A percentile compares a stretch with the other conserved stretches of the same genome.
These are phyloP conservation scores for Poeciliopsis turneri DNA, from an alignment of 2,797 vertebrate species.

Conservation along the genomic window DNA sequence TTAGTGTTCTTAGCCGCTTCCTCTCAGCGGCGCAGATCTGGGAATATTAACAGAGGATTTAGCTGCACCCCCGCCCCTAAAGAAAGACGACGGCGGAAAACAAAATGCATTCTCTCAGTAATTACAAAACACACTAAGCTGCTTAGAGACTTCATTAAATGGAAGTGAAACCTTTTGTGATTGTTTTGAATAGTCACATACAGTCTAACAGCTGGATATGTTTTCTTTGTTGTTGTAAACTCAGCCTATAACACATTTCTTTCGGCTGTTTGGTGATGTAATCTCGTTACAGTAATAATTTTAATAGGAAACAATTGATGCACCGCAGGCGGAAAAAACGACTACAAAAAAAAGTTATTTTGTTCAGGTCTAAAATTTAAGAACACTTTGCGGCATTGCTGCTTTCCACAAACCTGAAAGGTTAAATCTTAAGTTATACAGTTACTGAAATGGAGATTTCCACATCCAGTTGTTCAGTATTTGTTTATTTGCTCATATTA, in stretches of 20 bases:
- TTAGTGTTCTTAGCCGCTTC: slow-evolving; percentile 56
- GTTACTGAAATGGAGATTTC: neutral
- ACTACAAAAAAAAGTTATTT: slow-evolving; percentile 15
- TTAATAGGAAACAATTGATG: slow-evolving; percentile 51
- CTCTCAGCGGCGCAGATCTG: slow-evolving; percentile 36
- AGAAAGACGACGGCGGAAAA: slow-evolving; percentile 60
- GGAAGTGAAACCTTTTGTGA: slow-evolving; percentile 76
- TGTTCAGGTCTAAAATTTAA: slow-evolving; percentile 19
- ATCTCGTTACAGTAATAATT: slow-evolving; percentile 64
- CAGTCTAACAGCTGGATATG: slow-evolving; percentile 58
- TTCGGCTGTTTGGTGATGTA: slow-evolving; percentile 33
- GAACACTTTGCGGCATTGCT: slow-evolving; percentile 2
- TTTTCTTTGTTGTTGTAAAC: slow-evolving; percentile 35
- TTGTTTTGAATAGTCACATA: slow-evolving; percentile 74
- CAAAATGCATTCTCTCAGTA: slow-evolving; percentile 72
- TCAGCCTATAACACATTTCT: slow-evolving; percentile 26
- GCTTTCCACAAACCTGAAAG: neutral
- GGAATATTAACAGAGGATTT: slow-evolving; percentile 66
- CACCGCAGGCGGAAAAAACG: slow-evolving; percentile 44
- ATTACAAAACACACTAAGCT: slow-evolving; percentile 80
- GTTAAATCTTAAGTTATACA: neutral
- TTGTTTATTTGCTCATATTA: too few relatives aligned
- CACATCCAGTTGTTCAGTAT: neutral
- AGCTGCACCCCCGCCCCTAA: neutral
- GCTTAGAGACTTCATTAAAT: slow-evolving; percentile 81